Evolutionary conservation across 2,888 invertebrate genomes (phyloP), one percentile per base, ranked within the genome.

Genomic region (Drosophila nr. medialis): DNA sequence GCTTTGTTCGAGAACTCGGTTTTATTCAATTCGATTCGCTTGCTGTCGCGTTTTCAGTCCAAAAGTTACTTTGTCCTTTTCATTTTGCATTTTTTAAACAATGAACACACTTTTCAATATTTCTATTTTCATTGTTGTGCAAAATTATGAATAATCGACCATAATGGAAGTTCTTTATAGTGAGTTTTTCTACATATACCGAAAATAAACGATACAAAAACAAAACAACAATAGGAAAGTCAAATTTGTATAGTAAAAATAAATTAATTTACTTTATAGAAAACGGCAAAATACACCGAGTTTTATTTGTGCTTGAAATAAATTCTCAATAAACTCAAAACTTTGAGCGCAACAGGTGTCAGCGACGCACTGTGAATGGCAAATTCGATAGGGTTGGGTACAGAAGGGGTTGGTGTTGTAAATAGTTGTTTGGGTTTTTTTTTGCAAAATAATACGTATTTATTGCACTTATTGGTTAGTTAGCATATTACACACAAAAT

Each of bases 191-290:
- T 72, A 73, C 77, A 73, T 59, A 86, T 64, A 68, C 81, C 66
- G 61, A 80, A 75, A 74, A 77, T 74, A 71, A 72, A 72, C 49
- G 34, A 64, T 67, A 74, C 53, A 59, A 56, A 24, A 66, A 63
- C 56, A 34, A 67, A 61, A 64, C 15, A 58, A 51, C 72, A 75
- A 80, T 77, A 81, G 64, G 55, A 66, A 80, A 73, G 51, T 55
- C 61, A 68, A 75, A 63, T 69, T 73, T 80, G 71, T 75, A 72
- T 90, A 90, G 90, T 72, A 13, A 77, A 90, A 90, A 85, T 87
- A 89, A 89, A 86, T 70, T 73, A 85, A 87, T 85, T 90, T 90
- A 77, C 86, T 89, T 84, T 80, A 64, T 76, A 89, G 30, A 90
- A 80, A 84, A 75, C 68, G 69, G 76, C 87, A 81, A 82, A 69